These are phyloP conservation scores for Ectobius pallidus DNA, from an alignment of 2,888 invertebrate species.

Conservation along the genomic window DNA sequence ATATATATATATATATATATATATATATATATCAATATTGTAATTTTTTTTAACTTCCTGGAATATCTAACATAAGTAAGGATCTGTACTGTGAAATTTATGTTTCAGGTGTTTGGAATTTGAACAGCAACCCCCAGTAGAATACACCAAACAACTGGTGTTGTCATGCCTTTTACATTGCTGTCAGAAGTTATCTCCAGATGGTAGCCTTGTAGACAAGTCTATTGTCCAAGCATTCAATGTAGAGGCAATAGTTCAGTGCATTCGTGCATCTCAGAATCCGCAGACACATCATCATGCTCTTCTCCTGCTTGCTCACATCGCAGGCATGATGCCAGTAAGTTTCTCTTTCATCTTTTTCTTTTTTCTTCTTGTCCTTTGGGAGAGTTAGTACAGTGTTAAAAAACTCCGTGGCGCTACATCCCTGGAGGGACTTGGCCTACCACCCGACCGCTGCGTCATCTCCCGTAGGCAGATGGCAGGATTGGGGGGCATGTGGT, in stretches of 20 bases:
- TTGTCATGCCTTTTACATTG: conserved; percentile 77
- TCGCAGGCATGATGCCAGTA: conserved; percentile 76
- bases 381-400: too few relatives aligned
- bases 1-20: too few relatives aligned
- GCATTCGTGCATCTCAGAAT: conserved; percentile 87
- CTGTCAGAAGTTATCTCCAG: conserved; percentile 62
- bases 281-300: conserved; percentile 97
- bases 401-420: too few relatives aligned
- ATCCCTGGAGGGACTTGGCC: too few relatives aligned
- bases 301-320: conserved; percentile 78
- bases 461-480: too few relatives aligned
- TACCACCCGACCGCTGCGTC: too few relatives aligned
- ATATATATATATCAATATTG: too few relatives aligned
- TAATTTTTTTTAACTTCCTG: too few relatives aligned
- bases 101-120: conserved; percentile 68
- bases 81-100: too few relatives aligned
- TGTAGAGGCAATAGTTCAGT: conserved; percentile 83
- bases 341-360: conserved; percentile 43
- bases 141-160: conserved; percentile 88
- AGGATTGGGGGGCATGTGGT: too few relatives aligned
- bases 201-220: conserved; percentile 53
- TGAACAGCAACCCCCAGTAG: conserved; percentile 80
- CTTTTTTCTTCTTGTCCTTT: background rate
- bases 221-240: conserved; percentile 54
- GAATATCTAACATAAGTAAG: too few relatives aligned